Evolutionary conservation across 2,888 invertebrate species (phyloP), one percentile per base, ranked within the genome.

Genomic region (Eristalis arbustorum): DNA sequence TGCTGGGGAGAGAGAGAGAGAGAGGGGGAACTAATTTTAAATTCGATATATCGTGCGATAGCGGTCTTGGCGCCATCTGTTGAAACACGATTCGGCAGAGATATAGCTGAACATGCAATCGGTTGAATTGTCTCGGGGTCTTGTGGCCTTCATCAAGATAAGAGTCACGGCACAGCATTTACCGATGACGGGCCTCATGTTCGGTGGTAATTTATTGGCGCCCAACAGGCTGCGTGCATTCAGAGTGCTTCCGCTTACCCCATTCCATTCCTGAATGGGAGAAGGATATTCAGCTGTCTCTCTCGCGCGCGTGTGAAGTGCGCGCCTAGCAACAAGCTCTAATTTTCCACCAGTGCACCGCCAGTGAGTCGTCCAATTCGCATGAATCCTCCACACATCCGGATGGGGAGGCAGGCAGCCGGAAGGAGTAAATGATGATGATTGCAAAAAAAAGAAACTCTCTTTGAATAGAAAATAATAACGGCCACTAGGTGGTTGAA

Each of bases 271-370:
- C 5, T 3, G 31, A 1, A 3, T 6, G 5, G 31, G 31, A 8
- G 31, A 72, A 37, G 66, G 59, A 71, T 81, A 5, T 66, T 71
- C 31, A 10, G 75, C 37, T 66, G 66, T 2, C 64, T 72, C 40
- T 61, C 37, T 62, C 28, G 69, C 25, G 66, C 14, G n/a, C 34
- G 14, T 61, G 81, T 74, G 81, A 77, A 85, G 85, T 49, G 49
- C 77, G 85, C 81, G 74, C 85, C 77, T 85, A 85, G 85, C 81
- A 85, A 85, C 85, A 85, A 85, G 85, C 81, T 81, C 76, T 69
- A 76, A 80, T 84, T 80, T 80, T 76, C 73, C 31, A 80, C 61
- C 56, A 67, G 23, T 62, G 34, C 57, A 74, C 56, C 64, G 40
- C 13, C 42, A n/a, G 0, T 49, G n/a, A 42, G n/a, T 49, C 49